Evolutionary conservation across 2,113 vertebrate genomes (phyloP), one percentile per base, ranked within the genome.

Genomic region (Proterorhinus semilunaris): DNA sequence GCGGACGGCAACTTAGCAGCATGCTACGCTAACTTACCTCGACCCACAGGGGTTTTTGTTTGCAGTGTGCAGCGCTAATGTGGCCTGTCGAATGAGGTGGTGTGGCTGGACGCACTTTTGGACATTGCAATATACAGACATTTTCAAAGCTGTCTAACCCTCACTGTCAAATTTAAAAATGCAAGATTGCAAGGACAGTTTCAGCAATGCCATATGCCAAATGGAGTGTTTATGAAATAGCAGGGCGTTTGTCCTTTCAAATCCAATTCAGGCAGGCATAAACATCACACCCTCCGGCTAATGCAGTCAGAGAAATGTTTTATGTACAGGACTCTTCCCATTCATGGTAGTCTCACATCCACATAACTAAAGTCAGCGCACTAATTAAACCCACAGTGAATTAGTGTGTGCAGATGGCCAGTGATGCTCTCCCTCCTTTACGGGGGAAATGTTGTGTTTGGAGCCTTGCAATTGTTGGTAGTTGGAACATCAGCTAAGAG

Each of bases 401-500:
- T 79, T 81, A 80, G 80, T 58, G 80, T 80, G 64, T 83, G 85
- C 88, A 88, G 86, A 90, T 90, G 88, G 86, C 81, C 78, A 49
- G 66, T 43, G 72, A 80, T 71, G 76, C 79, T 58, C 51, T n/a
- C 12, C 68, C 64, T 42, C 73, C 58, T 59, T 64, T 70, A 58
- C 52, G 63, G 69, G 73, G 64, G 81, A 87, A 88, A 87, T 82
- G 86, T 86, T 84, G 79, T 83, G 74, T 89, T 86, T 83, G 83
- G 81, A 88, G 80, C 79, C 43, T 49, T 42, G 74, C 86, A 64
- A 80, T 75, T 86, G 83, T 84, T 87, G 79, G 87, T 83, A 84
- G 83, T 84, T 88, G 79, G 87, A 85, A 84, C 86, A 82, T 80
- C 83, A 83, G 85, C 84, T 87, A 80, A 81, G 80, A 82, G 78